These are phyloP conservation scores for Dicaeum eximium DNA, from an alignment of 2,113 vertebrate species.

Conservation along the genomic window DNA sequence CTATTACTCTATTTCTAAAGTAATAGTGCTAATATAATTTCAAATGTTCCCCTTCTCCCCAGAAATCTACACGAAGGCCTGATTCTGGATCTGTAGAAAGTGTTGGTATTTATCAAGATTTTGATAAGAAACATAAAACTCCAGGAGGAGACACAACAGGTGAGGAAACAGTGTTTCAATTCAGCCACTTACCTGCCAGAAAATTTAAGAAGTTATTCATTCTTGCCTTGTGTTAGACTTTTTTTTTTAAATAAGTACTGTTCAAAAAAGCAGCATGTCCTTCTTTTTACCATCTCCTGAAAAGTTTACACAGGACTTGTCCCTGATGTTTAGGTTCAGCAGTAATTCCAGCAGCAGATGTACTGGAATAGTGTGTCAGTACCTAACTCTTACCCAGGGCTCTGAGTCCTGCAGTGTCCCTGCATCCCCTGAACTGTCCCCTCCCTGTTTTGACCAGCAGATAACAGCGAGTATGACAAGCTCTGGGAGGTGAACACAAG, in stretches of 20 bases:
- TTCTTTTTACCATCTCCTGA: background rate
- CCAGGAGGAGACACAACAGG: constrained; percentile 69
- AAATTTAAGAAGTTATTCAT: background rate
- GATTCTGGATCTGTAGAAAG: constrained; percentile 79
- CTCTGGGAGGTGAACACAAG: constrained; percentile 83
- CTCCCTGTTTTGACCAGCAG: constrained; percentile 50
- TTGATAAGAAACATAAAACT: constrained; percentile 74
- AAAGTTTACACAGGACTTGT: background rate
- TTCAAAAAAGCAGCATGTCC: background rate
- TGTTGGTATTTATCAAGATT: constrained; percentile 89
- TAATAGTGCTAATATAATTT: background rate
- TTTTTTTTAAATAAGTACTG: background rate
- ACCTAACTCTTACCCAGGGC: accelerated
- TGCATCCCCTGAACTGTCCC: background rate
- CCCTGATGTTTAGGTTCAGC: background rate
- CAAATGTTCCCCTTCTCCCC: background rate
- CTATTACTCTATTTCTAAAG: background rate
- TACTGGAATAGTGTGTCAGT: background rate
- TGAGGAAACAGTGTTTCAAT: constrained; percentile 2
- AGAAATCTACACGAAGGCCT: constrained; percentile 85
- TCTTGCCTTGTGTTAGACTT: background rate
- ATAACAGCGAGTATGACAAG: constrained; percentile 76
- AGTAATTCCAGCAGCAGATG: background rate
- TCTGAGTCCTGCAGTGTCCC: background rate
- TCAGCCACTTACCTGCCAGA: background rate